phyloP scores from a whole-genome alignment of 2,113 vertebrate genomes.

The Shinisaurus crocodilurus region DNA sequence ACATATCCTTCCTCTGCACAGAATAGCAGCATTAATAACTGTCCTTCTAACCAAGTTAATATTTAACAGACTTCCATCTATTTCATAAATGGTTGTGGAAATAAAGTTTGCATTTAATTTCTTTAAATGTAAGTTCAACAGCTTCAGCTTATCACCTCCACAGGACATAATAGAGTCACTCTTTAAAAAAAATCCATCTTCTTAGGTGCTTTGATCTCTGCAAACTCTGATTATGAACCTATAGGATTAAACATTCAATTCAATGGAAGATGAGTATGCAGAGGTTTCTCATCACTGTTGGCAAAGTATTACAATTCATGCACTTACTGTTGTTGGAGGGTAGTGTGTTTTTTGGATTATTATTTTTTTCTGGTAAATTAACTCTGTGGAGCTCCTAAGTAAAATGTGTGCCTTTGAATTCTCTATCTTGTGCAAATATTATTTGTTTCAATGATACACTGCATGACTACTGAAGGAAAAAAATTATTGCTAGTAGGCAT shows the following conservation, averaged over 20 bases:
- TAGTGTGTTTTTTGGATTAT: not conserved
- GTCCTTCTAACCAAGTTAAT: slow-evolving; percentile 20
- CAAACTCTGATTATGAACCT: slow-evolving; percentile 7
- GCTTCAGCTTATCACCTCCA: slow-evolving; percentile 33
- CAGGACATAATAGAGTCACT: slow-evolving; percentile 7
- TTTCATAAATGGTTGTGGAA: slow-evolving; percentile 18
- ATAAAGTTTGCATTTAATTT: slow-evolving; percentile 11
- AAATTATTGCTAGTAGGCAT: slow-evolving; percentile 15
- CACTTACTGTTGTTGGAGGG: not conserved
- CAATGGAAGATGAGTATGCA: slow-evolving; percentile 25
- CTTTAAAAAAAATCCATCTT: slow-evolving; percentile 10
- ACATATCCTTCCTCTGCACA: not conserved
- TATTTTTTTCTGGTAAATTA: not conserved
- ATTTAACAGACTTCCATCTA: slow-evolving; percentile 33
- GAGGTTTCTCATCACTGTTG: not conserved
- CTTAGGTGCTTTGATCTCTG: slow-evolving; percentile 17
- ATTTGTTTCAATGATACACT: slow-evolving; percentile 21
- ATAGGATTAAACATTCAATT: slow-evolving; percentile 4
- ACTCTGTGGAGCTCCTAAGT: not conserved
- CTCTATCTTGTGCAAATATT: slow-evolving; percentile 25
- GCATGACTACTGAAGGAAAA: slow-evolving; percentile 4
- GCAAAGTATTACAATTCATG: slow-evolving; percentile 24
- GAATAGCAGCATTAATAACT: not conserved
- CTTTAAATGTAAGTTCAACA: slow-evolving; percentile 31
- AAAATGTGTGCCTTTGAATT: not conserved